Base-by-base conservation (phyloP, 2,797 vertebrate species). In the Coilia nasus region DNA sequence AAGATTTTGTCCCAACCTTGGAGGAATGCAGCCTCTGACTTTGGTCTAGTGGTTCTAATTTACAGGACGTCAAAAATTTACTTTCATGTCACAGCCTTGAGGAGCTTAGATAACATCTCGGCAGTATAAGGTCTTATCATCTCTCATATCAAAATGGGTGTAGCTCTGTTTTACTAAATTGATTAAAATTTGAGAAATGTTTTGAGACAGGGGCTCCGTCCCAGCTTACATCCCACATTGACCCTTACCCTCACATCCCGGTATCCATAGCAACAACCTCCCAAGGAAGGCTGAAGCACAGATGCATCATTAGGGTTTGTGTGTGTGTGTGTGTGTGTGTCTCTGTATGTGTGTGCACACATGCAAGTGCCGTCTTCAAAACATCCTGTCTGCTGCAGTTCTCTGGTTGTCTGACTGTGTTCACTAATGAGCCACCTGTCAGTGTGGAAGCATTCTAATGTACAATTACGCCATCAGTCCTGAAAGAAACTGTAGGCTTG, bases 371-470 rank as follows among this genome's bases (percentile, higher is more conserved):
- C 93, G 87, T 85, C 92, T 93, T 92, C 62, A 64, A 88, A 90
- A 90, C 89, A 90, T 89, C 89, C 81, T 28, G 31, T 54, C 54
- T 87, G 82, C 56, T 28, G 90, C 89, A 88, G 85, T 83, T 88
- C 50, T 84, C 86, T 87, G 87, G 89, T 90, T 86, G 89, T 90
- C 91, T 46, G 90, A 88, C 90, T 91, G 90, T 90, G 91, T 88
- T 93, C 89, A 88, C 89, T 94, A 94, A 94, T 94, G 93, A 95
- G 92, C 93, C 93, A 93, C 93, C 93, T 93, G 93, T 92, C 92
- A 92, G 82, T 82, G 86, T 25, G 80, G 50, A 10, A 89, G 87
- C 89, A 75, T 83, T 82, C 86, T 89, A 85, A 89, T 67, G 86
- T 83, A 87, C 80, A 78, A 89, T 87, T 85, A 81, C 44, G 44